Percentiles rank a stretch among this genome's conserved stretches.
Conservation (phyloP, 2,888 invertebrate genomes). For the Parapristionchus giblindavisi region DNA sequence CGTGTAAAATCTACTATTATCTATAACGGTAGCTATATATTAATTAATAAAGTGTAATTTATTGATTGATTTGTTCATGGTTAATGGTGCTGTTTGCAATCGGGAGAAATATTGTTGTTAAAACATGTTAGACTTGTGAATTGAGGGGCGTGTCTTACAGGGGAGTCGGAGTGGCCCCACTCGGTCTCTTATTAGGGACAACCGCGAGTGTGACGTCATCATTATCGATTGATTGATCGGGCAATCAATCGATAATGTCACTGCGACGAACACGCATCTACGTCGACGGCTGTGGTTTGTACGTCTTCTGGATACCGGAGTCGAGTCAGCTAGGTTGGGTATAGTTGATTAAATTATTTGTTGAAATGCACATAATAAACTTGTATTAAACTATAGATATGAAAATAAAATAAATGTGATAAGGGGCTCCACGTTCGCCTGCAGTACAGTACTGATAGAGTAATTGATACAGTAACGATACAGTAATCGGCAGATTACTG, state of each 20-base stretch:
- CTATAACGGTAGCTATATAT: no score
- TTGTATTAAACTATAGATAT: neutral
- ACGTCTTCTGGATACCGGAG: conserved; percentile 37
- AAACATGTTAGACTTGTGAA: no score
- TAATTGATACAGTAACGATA: no score
- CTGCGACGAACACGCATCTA: conserved; percentile 34
- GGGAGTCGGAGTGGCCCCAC: neutral
- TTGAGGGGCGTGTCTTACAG: conserved; percentile 13
- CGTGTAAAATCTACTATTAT: no score
- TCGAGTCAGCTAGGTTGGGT: conserved; percentile 27
- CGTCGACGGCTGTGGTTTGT: conserved; percentile 6
- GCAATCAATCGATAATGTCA: neutral
- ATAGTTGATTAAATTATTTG: neutral
- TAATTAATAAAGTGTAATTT: no score
- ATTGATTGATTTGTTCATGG: no score
- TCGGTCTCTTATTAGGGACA: conserved; percentile 26
- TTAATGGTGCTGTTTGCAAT: no score
- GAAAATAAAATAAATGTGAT: neutral
- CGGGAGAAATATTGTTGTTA: no score
- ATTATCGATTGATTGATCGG: neutral
- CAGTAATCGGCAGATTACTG: no score
- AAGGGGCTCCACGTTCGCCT: no score
- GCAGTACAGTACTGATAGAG: no score
- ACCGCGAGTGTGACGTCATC: no score
- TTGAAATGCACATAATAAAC: neutral